These are phyloP conservation scores for Callionymus lyra DNA, from an alignment of 2,113 vertebrate genomes.

Conservation along the genomic window DNA sequence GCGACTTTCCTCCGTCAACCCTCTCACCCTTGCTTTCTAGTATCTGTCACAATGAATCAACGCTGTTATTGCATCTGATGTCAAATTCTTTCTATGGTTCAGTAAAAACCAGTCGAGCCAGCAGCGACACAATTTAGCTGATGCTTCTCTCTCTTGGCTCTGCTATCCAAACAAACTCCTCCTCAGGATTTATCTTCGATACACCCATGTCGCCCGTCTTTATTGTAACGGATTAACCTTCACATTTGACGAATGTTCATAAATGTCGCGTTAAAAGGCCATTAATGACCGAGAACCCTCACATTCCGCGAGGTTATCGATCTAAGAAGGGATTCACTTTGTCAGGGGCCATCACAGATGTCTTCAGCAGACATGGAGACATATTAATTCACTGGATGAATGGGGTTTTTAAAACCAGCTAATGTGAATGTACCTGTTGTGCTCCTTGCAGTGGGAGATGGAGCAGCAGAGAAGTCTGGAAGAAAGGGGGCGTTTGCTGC, in stretches of 20 bases:
- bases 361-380: no score
- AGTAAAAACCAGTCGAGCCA: slow-evolving; percentile 13
- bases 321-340: no score
- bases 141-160: slow-evolving; percentile 4
- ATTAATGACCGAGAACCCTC: no score
- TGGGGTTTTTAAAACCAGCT: no score
- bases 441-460: slow-evolving; percentile 69
- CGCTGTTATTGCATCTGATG: slow-evolving; percentile 18
- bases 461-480: slow-evolving; percentile 76
- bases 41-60: slow-evolving; percentile 48
- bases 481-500: slow-evolving; percentile 77
- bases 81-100: slow-evolving; percentile 22
- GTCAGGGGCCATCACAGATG: no score
- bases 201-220: not conserved
- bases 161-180: not conserved
- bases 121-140: slow-evolving; percentile 3
- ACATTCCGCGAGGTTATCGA: no score
- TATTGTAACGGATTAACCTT: no score
- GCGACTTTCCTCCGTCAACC: slow-evolving; percentile 20
- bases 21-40: slow-evolving; percentile 26
- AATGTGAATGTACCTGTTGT: not conserved
- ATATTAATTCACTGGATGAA: no score
- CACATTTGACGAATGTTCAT: no score
- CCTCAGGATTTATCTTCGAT: not conserved
- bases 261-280: no score